Evolutionary conservation across 2,888 invertebrate species (phyloP), one percentile per base, ranked within the genome.

Genomic region (Parochlus steinenii): DNA sequence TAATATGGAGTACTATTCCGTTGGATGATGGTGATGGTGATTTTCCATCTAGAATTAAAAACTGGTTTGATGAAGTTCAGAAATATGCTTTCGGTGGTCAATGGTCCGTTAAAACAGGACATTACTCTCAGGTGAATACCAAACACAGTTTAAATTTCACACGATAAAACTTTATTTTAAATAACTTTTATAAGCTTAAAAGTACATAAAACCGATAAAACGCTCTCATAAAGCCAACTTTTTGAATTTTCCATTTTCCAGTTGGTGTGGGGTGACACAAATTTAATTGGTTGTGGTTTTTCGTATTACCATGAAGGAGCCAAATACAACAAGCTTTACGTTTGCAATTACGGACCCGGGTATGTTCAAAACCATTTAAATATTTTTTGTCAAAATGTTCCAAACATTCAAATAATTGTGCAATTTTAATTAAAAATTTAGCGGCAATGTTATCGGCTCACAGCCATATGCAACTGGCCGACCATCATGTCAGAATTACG

Each of bases 181-280:
- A n/a, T n/a, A n/a, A n/a, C n/a, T n/a, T n/a, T n/a, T n/a, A n/a
- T n/a, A n/a, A n/a, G n/a, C n/a, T n/a, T n/a, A n/a, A n/a, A n/a
- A n/a, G n/a, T n/a, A n/a, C n/a, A n/a, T n/a, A n/a, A n/a, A n/a
- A n/a, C n/a, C n/a, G n/a, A n/a, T n/a, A n/a, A n/a, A n/a, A n/a
- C n/a, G n/a, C n/a, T n/a, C n/a, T n/a, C n/a, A n/a, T n/a, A n/a
- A n/a, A n/a, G n/a, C n/a, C n/a, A n/a, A n/a, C n/a, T n/a, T n/a
- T n/a, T n/a, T n/a, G n/a, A n/a, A n/a, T n/a, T n/a, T n/a, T n/a
- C n/a, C n/a, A n/a, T n/a, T 38, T 59, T 58, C 14, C 55, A 89
- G 82, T 67, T 89, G 58, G 74, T 87, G 36, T 90, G 89, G 89
- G 80, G 81, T 38, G 75, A 80, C 52, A 82, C 86, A 8, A 75